phyloP scores from a whole-genome alignment of 2,888 invertebrate genomes.

The Griposia aprilina region DNA sequence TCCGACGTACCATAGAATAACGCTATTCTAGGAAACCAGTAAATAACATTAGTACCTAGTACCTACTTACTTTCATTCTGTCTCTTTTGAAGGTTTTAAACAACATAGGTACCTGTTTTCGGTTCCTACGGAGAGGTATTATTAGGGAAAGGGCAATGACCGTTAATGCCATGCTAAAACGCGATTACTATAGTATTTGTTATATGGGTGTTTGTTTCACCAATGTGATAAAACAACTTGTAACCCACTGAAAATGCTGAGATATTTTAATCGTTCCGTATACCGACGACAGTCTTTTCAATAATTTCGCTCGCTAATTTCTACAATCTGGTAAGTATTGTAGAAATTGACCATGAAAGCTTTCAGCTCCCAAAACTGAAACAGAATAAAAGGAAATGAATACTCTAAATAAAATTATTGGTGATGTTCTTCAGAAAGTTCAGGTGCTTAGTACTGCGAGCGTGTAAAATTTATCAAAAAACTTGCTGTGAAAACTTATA shows the following conservation, averaged over 20 bases:
- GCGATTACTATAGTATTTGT: too few relatives aligned
- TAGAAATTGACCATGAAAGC: not conserved
- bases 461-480: too few relatives aligned
- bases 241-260: not conserved
- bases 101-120: not conserved
- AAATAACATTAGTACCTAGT: not conserved
- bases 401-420: not conserved
- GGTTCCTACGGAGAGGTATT: too few relatives aligned
- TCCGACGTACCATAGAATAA: slow-evolving; percentile 4
- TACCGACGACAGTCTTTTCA: not conserved
- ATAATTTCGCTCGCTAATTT: not conserved
- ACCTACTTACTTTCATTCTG: not conserved
- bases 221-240: slow-evolving; percentile 8
- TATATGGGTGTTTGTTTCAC: not conserved
- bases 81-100: not conserved
- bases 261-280: not conserved
- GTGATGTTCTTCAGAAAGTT: too few relatives aligned
- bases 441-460: too few relatives aligned
- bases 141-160: too few relatives aligned
- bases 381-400: not conserved
- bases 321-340: not conserved
- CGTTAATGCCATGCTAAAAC: too few relatives aligned
- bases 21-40: not conserved
- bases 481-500: too few relatives aligned
- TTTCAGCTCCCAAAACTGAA: not conserved